These are phyloP conservation scores for Siderastrea siderea DNA, from an alignment of 92 coral and sea anemone genomes.

Conservation along the genomic window DNA sequence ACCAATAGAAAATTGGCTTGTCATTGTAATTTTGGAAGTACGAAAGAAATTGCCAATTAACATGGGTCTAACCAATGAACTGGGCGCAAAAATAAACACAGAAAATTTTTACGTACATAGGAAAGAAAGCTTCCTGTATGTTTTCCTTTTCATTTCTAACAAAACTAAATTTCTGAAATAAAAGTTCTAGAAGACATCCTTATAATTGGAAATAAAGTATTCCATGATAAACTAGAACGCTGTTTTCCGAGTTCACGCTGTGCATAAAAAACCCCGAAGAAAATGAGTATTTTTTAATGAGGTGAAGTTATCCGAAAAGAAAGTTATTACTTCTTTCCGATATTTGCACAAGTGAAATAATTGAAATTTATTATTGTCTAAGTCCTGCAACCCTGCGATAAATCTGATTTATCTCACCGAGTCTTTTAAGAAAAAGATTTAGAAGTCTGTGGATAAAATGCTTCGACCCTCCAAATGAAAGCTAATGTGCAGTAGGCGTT, in stretches of 20 bases:
- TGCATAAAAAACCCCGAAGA: not conserved
- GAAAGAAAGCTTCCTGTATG: constrained; percentile 9
- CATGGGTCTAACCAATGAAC: not conserved
- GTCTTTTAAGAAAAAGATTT: not conserved
- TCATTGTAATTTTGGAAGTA: not conserved
- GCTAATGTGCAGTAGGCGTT: not conserved
- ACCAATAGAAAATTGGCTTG: constrained; percentile 17
- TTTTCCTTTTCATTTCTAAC: not conserved
- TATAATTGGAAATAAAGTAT: not conserved
- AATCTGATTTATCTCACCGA: not conserved
- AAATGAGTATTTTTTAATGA: constrained; percentile 2
- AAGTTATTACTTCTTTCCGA: constrained; percentile 1
- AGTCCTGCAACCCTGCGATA: not conserved
- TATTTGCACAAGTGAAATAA: constrained; percentile 31
- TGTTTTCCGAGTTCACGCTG: not conserved
- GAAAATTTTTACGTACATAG: not conserved
- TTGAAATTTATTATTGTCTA: not conserved
- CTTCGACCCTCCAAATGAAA: not conserved
- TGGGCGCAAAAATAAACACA: not conserved
- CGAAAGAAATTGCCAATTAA: constrained; percentile 23
- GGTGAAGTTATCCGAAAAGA: not conserved
- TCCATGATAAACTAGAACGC: no score
- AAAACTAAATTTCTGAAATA: not conserved
- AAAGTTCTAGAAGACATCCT: not conserved
- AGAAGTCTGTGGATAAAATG: not conserved